Conservation (phyloP, 2,113 vertebrate genomes). For the Phalacrocorax pelagicus region DNA sequence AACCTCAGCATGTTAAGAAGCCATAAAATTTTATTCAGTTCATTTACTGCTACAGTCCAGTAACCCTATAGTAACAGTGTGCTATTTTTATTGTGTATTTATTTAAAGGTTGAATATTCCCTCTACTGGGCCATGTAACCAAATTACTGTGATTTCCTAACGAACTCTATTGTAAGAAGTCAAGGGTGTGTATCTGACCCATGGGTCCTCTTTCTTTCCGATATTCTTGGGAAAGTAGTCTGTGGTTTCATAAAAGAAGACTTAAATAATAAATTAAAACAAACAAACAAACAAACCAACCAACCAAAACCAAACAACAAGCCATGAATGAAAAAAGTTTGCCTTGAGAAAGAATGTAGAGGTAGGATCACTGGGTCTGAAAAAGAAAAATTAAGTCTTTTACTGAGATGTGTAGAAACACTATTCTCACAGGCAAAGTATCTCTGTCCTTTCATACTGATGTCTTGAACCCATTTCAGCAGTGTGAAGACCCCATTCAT, state of each 20-base stretch:
- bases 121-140: conserved; percentile 54
- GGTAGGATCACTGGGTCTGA: not conserved
- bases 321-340: not conserved
- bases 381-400: not conserved
- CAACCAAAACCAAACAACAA: not conserved
- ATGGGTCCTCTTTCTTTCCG: not conserved
- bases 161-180: not conserved
- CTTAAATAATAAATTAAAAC: not conserved
- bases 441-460: not conserved
- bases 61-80: conserved; percentile 76
- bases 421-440: not conserved
- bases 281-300: not conserved
- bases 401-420: not conserved
- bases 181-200: not conserved
- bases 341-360: not conserved
- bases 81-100: conserved; percentile 85
- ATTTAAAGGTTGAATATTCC: conserved; percentile 81
- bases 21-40: conserved; percentile 85
- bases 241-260: not conserved
- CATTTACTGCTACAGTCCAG: conserved; percentile 81
- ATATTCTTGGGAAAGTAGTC: not conserved
- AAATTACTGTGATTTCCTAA: conserved; percentile 63
- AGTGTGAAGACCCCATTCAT: not conserved
- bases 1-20: conserved; percentile 82
- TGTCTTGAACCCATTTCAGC: not conserved